Conservation (phyloP, 2,888 invertebrate species). For the Aphodius sticticus region DNA sequence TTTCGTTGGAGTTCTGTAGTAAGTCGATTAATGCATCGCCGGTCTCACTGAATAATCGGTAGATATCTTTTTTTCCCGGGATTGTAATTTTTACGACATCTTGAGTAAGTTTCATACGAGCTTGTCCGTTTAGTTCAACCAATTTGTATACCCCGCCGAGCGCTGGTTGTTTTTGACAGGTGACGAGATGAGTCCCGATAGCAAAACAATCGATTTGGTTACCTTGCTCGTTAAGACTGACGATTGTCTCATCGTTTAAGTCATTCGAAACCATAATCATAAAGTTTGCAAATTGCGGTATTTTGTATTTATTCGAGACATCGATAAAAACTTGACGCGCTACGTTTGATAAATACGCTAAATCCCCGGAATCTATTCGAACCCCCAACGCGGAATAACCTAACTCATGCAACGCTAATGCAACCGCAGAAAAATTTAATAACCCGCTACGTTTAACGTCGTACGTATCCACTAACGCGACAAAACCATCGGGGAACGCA, state of each 20-base stretch:
- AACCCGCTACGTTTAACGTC: constrained; percentile 98
- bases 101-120: constrained; percentile 95
- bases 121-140: constrained; percentile 89
- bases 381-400: constrained; percentile 91
- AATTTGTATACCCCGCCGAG: constrained; percentile 97
- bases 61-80: constrained; percentile 91
- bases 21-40: constrained; percentile 92
- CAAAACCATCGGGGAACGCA: constrained; percentile 93
- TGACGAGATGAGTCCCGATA: constrained; percentile 97
- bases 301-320: constrained; percentile 75
- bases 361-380: constrained; percentile 95
- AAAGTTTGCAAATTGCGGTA: constrained; percentile 85
- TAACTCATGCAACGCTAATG: constrained; percentile 86
- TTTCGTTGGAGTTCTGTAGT: constrained; percentile 82
- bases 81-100: constrained; percentile 98
- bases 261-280: constrained; percentile 98
- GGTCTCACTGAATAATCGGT: constrained; percentile 74
- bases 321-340: constrained; percentile 82
- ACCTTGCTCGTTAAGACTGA: constrained; percentile 95
- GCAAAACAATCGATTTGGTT: constrained; percentile 96
- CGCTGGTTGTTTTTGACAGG: constrained; percentile 97
- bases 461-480: constrained; percentile 98
- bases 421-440: constrained; percentile 95
- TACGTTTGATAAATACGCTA: constrained; percentile 91
- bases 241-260: constrained; percentile 97